Percentiles rank a stretch among this genome's conserved stretches.
Evolutionary conservation across 2,113 vertebrate species (phyloP).

Genomic region (Lutjanus erythropterus): DNA sequence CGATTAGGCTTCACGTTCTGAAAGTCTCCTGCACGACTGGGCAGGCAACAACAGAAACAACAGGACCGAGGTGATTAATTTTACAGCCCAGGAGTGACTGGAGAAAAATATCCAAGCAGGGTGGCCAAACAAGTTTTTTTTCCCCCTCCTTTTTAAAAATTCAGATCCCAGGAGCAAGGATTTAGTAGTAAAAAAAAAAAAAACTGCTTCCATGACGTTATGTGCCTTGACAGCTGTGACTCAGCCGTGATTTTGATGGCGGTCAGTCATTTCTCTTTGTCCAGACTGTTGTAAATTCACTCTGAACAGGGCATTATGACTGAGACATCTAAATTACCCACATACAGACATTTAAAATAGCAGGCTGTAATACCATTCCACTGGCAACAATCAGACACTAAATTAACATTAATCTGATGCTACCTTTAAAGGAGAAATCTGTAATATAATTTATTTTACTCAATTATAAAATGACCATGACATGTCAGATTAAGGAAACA

Average conservation of each 20-base stretch:
- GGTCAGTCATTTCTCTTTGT: neutral
- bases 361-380: neutral
- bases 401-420: no score
- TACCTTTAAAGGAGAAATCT: no score
- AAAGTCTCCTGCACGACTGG: neutral
- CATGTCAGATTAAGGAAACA: no score
- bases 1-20: conserved; percentile 3
- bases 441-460: no score
- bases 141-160: neutral
- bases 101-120: neutral
- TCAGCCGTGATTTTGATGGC: neutral
- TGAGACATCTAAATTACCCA: no score
- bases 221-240: neutral
- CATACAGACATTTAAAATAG: neutral
- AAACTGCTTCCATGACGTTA: neutral
- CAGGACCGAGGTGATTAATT: no score
- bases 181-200: neutral
- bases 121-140: no score
- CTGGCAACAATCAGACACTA: no score
- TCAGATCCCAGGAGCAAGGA: neutral
- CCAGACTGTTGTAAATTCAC: neutral
- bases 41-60: neutral
- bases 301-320: neutral
- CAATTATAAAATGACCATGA: no score
- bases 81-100: no score